Conservation (phyloP, 2,888 invertebrate species). For the Tetrapedia diversipes region DNA sequence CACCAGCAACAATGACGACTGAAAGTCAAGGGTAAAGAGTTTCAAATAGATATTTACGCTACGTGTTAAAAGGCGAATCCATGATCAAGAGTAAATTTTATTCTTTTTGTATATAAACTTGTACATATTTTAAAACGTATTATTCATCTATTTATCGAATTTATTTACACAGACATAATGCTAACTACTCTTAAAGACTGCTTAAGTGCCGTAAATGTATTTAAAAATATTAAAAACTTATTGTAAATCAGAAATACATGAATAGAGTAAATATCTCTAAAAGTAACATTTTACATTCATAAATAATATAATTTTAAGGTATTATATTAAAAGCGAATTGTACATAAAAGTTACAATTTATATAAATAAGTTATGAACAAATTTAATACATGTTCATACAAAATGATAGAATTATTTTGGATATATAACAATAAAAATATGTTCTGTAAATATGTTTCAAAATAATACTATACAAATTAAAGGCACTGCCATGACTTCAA, state of each 20-base stretch:
- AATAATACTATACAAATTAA: slow-evolving; percentile 4
- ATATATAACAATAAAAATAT: slow-evolving; percentile 9
- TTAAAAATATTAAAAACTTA: slow-evolving; percentile 4
- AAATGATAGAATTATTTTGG: slow-evolving; percentile 27
- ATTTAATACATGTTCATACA: slow-evolving; percentile 1
- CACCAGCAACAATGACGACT: no score
- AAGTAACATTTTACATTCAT: slow-evolving; percentile 12
- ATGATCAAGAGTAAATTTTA: no score
- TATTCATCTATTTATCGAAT: no score
- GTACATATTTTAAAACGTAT: no score
- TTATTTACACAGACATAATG: slow-evolving; percentile 12
- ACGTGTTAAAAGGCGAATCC: no score
- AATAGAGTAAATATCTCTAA: background rate
- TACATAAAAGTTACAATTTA: slow-evolving; percentile 33
- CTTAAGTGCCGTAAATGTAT: slow-evolving; percentile 24
- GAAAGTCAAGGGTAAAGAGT: no score
- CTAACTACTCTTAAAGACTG: slow-evolving; percentile 36
- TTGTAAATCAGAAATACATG: slow-evolving; percentile 2
- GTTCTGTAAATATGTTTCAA: slow-evolving; percentile 24
- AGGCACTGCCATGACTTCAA: slow-evolving; percentile 26
- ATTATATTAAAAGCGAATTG: slow-evolving; percentile 3
- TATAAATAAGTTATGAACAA: slow-evolving; percentile 9
- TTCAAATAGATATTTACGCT: no score
- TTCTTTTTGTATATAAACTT: no score
- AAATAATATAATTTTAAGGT: slow-evolving; percentile 11